Evolutionary conservation across 2,113 vertebrate genomes (phyloP), one percentile per base, ranked within the genome.

Genomic region (Lampris incognitus): DNA sequence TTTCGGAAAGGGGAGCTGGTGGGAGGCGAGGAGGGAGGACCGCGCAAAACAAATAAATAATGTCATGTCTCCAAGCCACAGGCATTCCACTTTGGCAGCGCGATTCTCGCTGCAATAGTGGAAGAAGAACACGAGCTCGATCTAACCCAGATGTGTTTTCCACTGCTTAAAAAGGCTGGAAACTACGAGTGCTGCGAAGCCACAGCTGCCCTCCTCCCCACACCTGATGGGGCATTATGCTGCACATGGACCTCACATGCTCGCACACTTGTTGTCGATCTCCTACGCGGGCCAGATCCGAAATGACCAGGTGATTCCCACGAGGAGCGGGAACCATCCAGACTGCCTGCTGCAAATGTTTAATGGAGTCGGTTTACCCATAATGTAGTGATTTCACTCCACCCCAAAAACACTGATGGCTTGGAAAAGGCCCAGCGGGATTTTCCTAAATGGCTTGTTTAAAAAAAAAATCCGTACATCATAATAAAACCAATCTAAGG

Each of bases 1-100:
- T 93, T 94, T 93, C 94, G 95, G 93, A 92, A 87, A 92, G 86
- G 66, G 91, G 90, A 88, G 89, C 87, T 90, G 84, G 87, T 89
- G 84, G 91, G 90, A 90, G 81, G 89, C 40, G 74, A 88, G 85
- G 86, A 90, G 88, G 85, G 93, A 92, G 93, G 92, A 93, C 92
- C 54, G 93, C 94, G 94, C 94, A 94, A 87, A 94, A 93, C 95
- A 95, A 94, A 96, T 94, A 94, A 97, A 96, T 95, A 95, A 96
- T 93, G 93, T 91, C 93, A 94, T 93, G 94, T 94, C 94, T 95
- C 93, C 94, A 95, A 91, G 93, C 96, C 95, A 76, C 96, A 97
- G 95, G 96, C 97, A 97, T 97, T 96, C 93, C 94, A 88, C 90
- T 93, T 91, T 96, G 95, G 96, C 95, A 95, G 92, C 63, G 79